Conservation (phyloP, 2,888 invertebrate species). For the Drosophila leonis region DNA sequence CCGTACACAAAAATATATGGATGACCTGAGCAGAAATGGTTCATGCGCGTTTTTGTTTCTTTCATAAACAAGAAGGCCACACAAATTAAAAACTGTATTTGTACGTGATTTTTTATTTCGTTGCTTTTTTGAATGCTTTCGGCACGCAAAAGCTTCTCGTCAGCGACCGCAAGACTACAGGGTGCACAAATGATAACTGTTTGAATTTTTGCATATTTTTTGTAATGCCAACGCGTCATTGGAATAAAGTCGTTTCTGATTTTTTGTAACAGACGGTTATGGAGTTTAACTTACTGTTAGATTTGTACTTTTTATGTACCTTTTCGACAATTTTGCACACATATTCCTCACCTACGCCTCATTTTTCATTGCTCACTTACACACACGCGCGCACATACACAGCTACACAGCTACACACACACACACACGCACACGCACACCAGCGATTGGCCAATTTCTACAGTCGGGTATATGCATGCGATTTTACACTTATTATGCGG, state of each 20-base stretch:
- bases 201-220: conserved; percentile 58
- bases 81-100: conserved; percentile 29
- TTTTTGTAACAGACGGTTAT: conserved; percentile 7
- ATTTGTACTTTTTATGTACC: conserved; percentile 53
- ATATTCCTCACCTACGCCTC: conserved; percentile 75
- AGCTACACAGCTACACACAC: conserved; percentile 60
- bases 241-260: not conserved
- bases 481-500: conserved; percentile 38
- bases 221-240: conserved; percentile 60
- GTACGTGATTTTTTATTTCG: conserved; percentile 69
- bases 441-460: conserved; percentile 58
- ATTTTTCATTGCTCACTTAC: conserved; percentile 72
- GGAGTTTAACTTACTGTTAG: conserved; percentile 16
- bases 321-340: conserved; percentile 71
- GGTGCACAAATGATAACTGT: conserved; percentile 46
- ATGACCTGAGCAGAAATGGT: conserved; percentile 17
- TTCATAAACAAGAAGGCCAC: conserved; percentile 47
- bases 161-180: conserved; percentile 33
- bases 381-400: conserved; percentile 69
- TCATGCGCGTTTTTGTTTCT: conserved; percentile 15
- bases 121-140: conserved; percentile 49
- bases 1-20: conserved; percentile 10
- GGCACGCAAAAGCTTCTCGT: conserved; percentile 54
- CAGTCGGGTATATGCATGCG: conserved; percentile 48
- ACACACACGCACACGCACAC: conserved; percentile 54